Conservation (phyloP, 2,113 vertebrate species). For the Trogon melanurus region DNA sequence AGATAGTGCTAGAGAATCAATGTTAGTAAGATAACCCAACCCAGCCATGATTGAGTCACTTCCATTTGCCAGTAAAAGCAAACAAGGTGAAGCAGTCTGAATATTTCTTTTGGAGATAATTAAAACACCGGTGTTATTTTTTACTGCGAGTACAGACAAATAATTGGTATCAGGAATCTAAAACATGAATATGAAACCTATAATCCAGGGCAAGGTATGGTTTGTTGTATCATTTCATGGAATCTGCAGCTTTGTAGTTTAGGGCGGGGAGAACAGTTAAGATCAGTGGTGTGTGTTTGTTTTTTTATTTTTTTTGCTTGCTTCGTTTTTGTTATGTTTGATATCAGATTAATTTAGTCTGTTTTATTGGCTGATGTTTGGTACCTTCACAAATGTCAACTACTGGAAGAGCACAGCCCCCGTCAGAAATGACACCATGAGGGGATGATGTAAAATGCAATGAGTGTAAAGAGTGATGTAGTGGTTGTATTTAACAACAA, state of each 20-base stretch:
- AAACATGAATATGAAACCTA: not conserved
- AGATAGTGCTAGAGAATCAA: not conserved
- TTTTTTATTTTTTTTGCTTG: not conserved
- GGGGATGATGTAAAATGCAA: not conserved
- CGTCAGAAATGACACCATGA: not conserved
- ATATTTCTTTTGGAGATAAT: not conserved
- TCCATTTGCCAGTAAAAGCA: not conserved
- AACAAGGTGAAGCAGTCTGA: not conserved
- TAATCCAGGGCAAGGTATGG: not conserved
- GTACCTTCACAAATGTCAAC: not conserved
- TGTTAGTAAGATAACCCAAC: not conserved
- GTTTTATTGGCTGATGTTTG: not conserved
- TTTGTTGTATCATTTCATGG: not conserved
- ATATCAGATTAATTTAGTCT: not conserved
- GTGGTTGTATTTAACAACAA: not conserved
- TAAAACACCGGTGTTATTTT: not conserved
- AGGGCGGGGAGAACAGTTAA: not conserved
- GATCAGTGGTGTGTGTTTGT: too few species aligned
- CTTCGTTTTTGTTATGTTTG: rapidly evolving
- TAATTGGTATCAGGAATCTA: not conserved
- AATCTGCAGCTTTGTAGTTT: not conserved
- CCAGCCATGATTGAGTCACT: not conserved
- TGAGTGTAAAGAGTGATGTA: too few species aligned
- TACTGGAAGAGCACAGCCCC: not conserved
- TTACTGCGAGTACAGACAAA: not conserved